These are phyloP conservation scores for Macaca fascicularis DNA, from an alignment of 2,113 vertebrate genomes.

Conservation along the genomic window T2T-MFA8v1.1 NC_088379.1:3546001-3546500, in stretches of 20 bases:
- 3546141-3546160: background rate
- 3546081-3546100: background rate
- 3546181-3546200: background rate
- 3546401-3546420: background rate
- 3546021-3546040: background rate
- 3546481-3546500: background rate
- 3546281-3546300: background rate
- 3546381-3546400: too few relatives aligned
- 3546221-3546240: background rate
- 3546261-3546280: background rate
- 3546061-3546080: background rate
- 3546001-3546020: too few relatives aligned
- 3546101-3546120: background rate
- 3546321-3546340: background rate
- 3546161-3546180: background rate
- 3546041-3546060: background rate
- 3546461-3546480: background rate
- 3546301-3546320: background rate
- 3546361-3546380: background rate
- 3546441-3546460: background rate
- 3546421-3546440: background rate
- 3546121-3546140: background rate
- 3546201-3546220: background rate
- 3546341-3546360: background rate
- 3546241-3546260: background rate